A percentile compares a stretch with the other conserved stretches of the same genome.
These are phyloP conservation scores for Drosophila kanapiae DNA, from an alignment of 1,140 invertebrate species.

Conservation along the genomic window DNA sequence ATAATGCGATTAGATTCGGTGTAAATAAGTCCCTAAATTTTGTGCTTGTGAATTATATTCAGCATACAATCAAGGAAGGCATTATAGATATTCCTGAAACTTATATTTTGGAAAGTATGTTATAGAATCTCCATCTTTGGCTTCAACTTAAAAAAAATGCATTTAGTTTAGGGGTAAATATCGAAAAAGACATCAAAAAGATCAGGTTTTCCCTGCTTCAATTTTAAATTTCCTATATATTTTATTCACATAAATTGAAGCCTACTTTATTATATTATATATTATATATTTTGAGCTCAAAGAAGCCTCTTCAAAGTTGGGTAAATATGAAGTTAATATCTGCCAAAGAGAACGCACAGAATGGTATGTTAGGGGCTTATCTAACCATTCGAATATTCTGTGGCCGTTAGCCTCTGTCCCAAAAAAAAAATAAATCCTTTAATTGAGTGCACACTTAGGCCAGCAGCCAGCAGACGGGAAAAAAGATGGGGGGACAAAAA, in stretches of 20 bases:
- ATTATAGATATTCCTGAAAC: neutral
- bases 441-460: slow-evolving; percentile 81
- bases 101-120: rapidly evolving
- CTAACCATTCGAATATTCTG: slow-evolving; percentile 51
- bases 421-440: slow-evolving; percentile 67
- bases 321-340: slow-evolving; percentile 2
- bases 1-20: neutral
- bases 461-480: slow-evolving; percentile 41
- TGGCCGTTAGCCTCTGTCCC: slow-evolving; percentile 45
- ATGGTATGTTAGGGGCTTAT: slow-evolving; percentile 34
- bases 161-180: too few relatives aligned
- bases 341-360: neutral
- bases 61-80: neutral
- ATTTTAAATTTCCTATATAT: neutral
- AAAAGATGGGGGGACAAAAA: slow-evolving; percentile 7
- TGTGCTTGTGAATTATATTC: neutral
- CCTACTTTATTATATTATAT: too few relatives aligned
- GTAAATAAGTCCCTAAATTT: neutral
- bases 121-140: neutral
- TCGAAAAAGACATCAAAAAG: too few relatives aligned
- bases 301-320: neutral
- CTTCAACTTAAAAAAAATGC: too few relatives aligned
- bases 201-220: too few relatives aligned
- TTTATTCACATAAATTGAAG: neutral
- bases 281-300: neutral